Conservation (phyloP, 2,113 vertebrate genomes). For the Tetrax tetrax region DNA sequence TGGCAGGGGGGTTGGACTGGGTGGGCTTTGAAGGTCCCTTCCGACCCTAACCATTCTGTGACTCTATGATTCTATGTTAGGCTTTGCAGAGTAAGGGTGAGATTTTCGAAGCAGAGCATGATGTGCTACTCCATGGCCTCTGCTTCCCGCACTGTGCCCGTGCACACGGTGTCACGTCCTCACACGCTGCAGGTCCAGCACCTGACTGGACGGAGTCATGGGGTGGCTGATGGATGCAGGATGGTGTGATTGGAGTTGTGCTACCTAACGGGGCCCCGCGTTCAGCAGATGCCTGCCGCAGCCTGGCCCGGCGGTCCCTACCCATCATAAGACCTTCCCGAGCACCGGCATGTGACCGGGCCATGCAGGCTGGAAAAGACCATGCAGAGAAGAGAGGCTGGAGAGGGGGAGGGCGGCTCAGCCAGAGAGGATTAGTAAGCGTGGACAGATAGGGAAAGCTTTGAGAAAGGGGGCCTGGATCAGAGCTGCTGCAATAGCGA, state of each 20-base stretch:
- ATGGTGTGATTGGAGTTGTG: not conserved
- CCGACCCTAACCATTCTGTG: too few species aligned
- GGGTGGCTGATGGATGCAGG: not conserved
- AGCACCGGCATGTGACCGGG: constrained; percentile 2
- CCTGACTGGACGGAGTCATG: not conserved
- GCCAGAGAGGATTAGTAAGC: not conserved
- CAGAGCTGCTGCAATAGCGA: not conserved
- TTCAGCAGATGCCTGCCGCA: not conserved
- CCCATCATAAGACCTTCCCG: constrained; percentile 18
- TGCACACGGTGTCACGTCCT: accelerated
- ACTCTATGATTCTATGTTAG: too few species aligned
- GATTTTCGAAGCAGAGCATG: not conserved
- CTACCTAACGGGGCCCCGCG: accelerated
- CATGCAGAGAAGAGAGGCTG: not conserved
- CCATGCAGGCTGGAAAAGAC: not conserved
- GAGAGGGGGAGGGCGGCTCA: not conserved
- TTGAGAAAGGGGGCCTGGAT: not conserved
- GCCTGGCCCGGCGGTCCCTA: not conserved
- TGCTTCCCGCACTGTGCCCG: accelerated
- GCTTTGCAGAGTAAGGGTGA: not conserved
- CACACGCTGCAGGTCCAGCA: not conserved
- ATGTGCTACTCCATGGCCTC: accelerated
- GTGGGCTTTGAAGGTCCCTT: too few species aligned
- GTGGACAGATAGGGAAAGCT: not conserved
- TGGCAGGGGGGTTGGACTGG: too few species aligned